A percentile compares a stretch with the other conserved stretches of the same genome.
Conservation (phyloP, 2,797 vertebrate genomes). For the Neoniphon sammara region DNA sequence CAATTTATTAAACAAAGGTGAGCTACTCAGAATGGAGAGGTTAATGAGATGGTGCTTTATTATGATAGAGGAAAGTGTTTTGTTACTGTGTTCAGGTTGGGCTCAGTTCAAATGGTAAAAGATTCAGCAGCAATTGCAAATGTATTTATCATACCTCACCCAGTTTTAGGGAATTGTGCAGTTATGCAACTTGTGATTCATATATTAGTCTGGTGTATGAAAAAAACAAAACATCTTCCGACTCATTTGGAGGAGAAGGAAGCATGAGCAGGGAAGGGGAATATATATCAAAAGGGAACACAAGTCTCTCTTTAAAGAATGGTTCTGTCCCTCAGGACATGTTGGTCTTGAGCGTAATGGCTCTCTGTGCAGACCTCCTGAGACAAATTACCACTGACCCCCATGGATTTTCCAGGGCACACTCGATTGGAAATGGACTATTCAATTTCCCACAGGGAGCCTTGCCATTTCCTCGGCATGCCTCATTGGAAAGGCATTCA, state of each 20-base stretch:
- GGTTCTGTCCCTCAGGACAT: slow-evolving; percentile 65
- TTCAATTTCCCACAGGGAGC: slow-evolving; percentile 80
- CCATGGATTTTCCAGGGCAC: slow-evolving; percentile 78
- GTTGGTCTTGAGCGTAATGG: slow-evolving; percentile 78
- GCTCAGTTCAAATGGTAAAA: not conserved
- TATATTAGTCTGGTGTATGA: slow-evolving; percentile 21
- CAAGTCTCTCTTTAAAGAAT: slow-evolving; percentile 67
- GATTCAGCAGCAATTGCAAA: not conserved
- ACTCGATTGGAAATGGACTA: slow-evolving; percentile 81
- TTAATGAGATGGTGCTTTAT: slow-evolving; percentile 57
- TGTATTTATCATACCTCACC: not conserved
- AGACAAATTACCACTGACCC: slow-evolving; percentile 82
- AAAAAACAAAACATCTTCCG: slow-evolving; percentile 10
- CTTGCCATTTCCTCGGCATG: slow-evolving; percentile 71
- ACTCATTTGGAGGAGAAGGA: slow-evolving; percentile 40
- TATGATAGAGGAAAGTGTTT: slow-evolving; percentile 16
- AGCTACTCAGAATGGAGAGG: slow-evolving; percentile 51
- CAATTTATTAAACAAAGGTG: slow-evolving; percentile 64
- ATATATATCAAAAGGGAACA: slow-evolving; percentile 62
- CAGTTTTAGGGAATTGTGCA: not conserved
- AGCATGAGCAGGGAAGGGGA: slow-evolving; percentile 33
- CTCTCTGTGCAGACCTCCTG: slow-evolving; percentile 71
- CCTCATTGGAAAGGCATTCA: slow-evolving; percentile 69
- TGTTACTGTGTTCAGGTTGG: slow-evolving; percentile 14
- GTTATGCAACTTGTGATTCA: slow-evolving; percentile 36